Evolutionary conservation across 2,888 invertebrate species (phyloP), one percentile per base, ranked within the genome.

Genomic region (Dermolepida albohirtum): DNA sequence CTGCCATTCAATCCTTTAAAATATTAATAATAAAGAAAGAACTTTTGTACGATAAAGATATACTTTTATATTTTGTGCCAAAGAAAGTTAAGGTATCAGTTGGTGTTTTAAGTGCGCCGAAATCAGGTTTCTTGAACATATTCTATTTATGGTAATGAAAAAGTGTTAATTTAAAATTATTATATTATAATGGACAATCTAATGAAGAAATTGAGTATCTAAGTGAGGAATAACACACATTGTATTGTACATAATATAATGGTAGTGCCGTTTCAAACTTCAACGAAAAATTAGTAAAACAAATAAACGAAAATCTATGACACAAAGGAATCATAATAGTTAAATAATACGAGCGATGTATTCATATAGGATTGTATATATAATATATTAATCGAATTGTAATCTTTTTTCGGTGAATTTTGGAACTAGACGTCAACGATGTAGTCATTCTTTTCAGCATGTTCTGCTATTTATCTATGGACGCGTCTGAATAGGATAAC

Each of bases 241-340:
- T 62, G 59, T 62, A 10, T 49, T 62, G 59, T 62, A 62, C 59
- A 62, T 62, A 62, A 34, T 29, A 62, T 29, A 41, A 59, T 62
- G 70, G 74, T 78, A 77, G 76, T 72, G 72, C 66, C 73, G 79
- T 81, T 81, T 80, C 81, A 81, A 81, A 80, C 72, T 81, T 81
- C 81, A 81, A 80, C 81, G 81, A 81, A 81, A 80, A 78, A 72
- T 71, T 69, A 72, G 57, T 72, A 70, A 65, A 69, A 66, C 50
- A 41, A 29, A 34, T 34, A 34, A 41, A 59, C 59, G 43, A 51
- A 50, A 44, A 39, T 34, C 16, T 27, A 39, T 43, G 47, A 67
- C 43, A 63, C 52, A 49, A 54, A 55, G 40, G 47, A 68, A 68
- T 64, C 49, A 55, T 50, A 40, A 34, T 64, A 64, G 68, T 63